Evolutionary conservation across 2,113 vertebrate species (phyloP).

Genomic region (Seriola rivoliana): DNA sequence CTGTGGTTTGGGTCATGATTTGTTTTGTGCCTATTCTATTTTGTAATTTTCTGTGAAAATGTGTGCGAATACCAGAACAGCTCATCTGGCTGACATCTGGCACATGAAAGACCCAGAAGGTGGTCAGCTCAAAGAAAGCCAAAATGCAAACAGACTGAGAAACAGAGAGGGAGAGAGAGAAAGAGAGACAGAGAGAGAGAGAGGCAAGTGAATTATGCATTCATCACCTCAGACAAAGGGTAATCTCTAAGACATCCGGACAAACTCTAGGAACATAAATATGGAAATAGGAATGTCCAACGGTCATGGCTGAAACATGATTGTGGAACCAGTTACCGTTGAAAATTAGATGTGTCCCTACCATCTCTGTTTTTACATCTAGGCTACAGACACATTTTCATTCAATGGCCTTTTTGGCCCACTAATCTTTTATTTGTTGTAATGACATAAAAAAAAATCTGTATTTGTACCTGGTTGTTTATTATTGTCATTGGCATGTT

Average conservation of each 20-base stretch:
- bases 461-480: no score
- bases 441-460: no score
- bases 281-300: background rate
- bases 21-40: background rate
- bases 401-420: no score
- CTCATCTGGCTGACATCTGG: slow-evolving; percentile 73
- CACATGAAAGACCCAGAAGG: slow-evolving; percentile 76
- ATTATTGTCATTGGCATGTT: no score
- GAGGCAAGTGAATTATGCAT: slow-evolving; percentile 6
- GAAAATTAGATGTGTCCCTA: no score
- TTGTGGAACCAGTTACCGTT: no score
- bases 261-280: background rate
- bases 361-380: no score
- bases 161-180: background rate
- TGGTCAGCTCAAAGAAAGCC: slow-evolving; percentile 64
- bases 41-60: slow-evolving; percentile 7
- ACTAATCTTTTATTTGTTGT: no score
- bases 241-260: slow-evolving; percentile 2
- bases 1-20: background rate
- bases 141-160: slow-evolving; percentile 36
- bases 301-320: no score
- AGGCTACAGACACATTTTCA: no score
- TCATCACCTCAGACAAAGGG: slow-evolving; percentile 18
- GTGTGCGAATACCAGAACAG: slow-evolving; percentile 15
- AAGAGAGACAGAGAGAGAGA: background rate